phyloP scores from a whole-genome alignment of 2,888 invertebrate species.

The Perizoma affinitatum region DNA sequence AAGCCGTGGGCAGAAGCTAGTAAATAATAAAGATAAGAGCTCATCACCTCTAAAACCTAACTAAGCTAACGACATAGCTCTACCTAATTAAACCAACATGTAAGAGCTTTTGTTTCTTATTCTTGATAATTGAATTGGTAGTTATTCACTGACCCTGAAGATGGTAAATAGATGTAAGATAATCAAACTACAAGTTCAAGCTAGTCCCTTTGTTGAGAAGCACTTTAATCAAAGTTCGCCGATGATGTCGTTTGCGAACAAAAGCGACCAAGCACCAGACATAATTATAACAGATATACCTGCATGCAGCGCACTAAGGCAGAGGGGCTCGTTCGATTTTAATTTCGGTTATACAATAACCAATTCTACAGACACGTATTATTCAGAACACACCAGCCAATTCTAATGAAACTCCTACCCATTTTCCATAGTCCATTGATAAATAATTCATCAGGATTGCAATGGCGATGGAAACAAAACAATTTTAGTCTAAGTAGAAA shows the following conservation, averaged over 20 bases:
- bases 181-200: constrained; percentile 19
- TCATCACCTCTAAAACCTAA: too few species aligned
- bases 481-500: constrained; percentile 73
- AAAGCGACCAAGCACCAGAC: constrained; percentile 9
- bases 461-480: constrained; percentile 67
- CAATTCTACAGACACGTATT: constrained; percentile 12
- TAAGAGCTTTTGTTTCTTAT: not conserved
- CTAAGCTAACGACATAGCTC: too few species aligned
- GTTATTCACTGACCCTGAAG: not conserved
- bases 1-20: too few species aligned
- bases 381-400: constrained; percentile 25
- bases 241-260: constrained; percentile 13
- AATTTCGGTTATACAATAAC: constrained; percentile 10
- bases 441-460: constrained; percentile 60
- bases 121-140: not conserved
- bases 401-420: constrained; percentile 44
- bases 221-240: constrained; percentile 29
- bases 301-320: not conserved
- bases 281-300: too few species aligned
- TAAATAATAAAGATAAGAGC: not conserved
- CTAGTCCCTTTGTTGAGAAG: constrained; percentile 24
- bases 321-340: not conserved
- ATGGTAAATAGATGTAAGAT: constrained; percentile 12
- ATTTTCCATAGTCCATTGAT: constrained; percentile 44
- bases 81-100: not conserved